Evolutionary conservation across 2,888 invertebrate species (phyloP), one percentile per base, ranked within the genome.

Genomic region (Yponomeuta plumbellus): DNA sequence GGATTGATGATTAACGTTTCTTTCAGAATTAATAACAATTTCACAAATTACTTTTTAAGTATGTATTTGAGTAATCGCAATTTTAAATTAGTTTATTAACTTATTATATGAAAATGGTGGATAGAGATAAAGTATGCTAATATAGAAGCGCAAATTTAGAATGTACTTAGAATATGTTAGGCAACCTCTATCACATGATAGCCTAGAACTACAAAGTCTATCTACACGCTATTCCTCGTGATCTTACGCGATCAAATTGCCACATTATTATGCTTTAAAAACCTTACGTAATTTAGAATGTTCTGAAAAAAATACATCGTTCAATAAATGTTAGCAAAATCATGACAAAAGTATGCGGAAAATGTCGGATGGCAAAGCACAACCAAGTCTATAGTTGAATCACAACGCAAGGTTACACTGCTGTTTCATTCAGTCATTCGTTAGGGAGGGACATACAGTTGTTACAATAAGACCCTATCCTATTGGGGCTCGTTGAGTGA

Each of bases 101-200:
- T 52, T 13, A 13, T 13, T 17, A 13, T 52, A 52, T 13, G 17
- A 34, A 34, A 34, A 34, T 34, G 1, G 34, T 20, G 22, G 11
- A n/a, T 21, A 11, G 22, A n/a, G 21, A 20, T 11, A 22, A n/a
- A 58, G 5, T 58, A 8, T n/a, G 20, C 11, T 58, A 11, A n/a
- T 58, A 58, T 20, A 6, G 22, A 58, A 58, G 21, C 58, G 21
- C 13, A 22, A 21, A 11, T 21, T 80, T 77, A 74, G 75, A 79
- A 80, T 76, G 78, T n/a, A 11, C 63, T 63, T 76, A 79, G 75
- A 74, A 73, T 61, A 75, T 75, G 73, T 85, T 85, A 88, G 85
- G 86, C 86, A 81, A 80, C 76, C 69, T 81, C 83, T 87, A 89
- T 88, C 85, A 87, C 87, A 85, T 83, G 74, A 76, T 77, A 81